phyloP scores from a whole-genome alignment of 1,140 invertebrate genomes.

The Diploscapter pachys region DNA sequence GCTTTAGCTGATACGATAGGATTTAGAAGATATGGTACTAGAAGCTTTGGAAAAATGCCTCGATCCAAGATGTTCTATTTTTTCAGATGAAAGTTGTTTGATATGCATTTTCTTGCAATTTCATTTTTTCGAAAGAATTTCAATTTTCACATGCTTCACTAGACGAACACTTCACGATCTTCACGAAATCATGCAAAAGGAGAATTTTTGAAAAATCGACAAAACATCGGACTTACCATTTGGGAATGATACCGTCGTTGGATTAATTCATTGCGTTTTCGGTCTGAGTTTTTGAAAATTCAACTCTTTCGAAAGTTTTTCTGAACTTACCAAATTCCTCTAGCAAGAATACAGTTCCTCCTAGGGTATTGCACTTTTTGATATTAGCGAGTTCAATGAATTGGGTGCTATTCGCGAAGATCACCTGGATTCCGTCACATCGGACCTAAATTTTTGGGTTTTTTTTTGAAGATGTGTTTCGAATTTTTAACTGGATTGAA shows the following conservation, averaged over 20 bases:
- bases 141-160: slow-evolving; percentile 25
- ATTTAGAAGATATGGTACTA: no score
- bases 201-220: slow-evolving; percentile 4
- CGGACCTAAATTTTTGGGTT: slow-evolving; percentile 11
- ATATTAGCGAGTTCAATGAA: slow-evolving; percentile 98
- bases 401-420: slow-evolving; percentile 99
- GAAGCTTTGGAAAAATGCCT: no score
- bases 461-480: no score
- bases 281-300: slow-evolving; percentile 73
- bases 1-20: no score
- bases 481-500: no score
- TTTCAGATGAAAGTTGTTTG: background rate
- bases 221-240: slow-evolving; percentile 75
- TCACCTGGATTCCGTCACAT: slow-evolving; percentile 50
- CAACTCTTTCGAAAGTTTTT: slow-evolving; percentile 1
- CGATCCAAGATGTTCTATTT: no score
- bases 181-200: slow-evolving; percentile 19
- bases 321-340: slow-evolving; percentile 90
- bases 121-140: no score
- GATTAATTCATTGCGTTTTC: slow-evolving; percentile 90
- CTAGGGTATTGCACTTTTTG: slow-evolving; percentile 97
- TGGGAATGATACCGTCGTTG: slow-evolving; percentile 94
- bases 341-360: slow-evolving; percentile 95
- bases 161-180: slow-evolving; percentile 10
- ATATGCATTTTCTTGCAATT: no score